phyloP scores from a whole-genome alignment of 2,888 invertebrate species.

The Invenusta paracnida region DNA sequence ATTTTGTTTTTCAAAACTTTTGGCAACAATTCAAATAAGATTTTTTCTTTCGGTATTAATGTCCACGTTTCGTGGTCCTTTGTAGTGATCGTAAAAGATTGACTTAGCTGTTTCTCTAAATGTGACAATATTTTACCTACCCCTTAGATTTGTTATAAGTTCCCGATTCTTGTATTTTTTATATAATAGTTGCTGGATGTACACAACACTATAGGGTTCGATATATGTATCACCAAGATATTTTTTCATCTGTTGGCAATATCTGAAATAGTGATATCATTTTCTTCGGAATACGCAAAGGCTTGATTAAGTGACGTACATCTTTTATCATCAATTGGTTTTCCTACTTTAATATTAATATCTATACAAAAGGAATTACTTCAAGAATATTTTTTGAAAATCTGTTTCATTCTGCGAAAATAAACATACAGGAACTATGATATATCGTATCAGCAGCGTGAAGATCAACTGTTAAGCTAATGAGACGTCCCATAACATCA shows the following conservation, averaged over 20 bases:
- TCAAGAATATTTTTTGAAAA: background rate
- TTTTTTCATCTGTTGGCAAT: constrained; percentile 45
- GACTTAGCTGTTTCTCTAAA: too few species aligned
- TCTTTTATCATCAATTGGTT: constrained; percentile 27
- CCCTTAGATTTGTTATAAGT: background rate
- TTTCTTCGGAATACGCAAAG: constrained; percentile 40
- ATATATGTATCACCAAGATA: background rate
- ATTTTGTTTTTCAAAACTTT: background rate
- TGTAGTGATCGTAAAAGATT: background rate
- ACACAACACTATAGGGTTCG: background rate
- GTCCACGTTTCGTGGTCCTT: background rate
- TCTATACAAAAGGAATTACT: background rate
- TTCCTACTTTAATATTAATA: background rate
- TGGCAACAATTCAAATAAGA: background rate
- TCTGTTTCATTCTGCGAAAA: constrained; percentile 45
- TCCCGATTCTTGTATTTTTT: background rate
- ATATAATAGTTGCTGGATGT: background rate
- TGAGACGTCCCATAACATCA: background rate
- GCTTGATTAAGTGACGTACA: background rate
- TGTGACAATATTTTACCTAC: too few species aligned
- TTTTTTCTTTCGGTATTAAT: background rate
- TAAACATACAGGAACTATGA: constrained; percentile 46
- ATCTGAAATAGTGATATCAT: constrained; percentile 45
- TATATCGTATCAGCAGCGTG: constrained; percentile 48
- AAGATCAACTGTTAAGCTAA: constrained; percentile 44